These are phyloP conservation scores for Brachionus angularis DNA, from an alignment of 1,140 invertebrate genomes.

Conservation along the genomic window DNA sequence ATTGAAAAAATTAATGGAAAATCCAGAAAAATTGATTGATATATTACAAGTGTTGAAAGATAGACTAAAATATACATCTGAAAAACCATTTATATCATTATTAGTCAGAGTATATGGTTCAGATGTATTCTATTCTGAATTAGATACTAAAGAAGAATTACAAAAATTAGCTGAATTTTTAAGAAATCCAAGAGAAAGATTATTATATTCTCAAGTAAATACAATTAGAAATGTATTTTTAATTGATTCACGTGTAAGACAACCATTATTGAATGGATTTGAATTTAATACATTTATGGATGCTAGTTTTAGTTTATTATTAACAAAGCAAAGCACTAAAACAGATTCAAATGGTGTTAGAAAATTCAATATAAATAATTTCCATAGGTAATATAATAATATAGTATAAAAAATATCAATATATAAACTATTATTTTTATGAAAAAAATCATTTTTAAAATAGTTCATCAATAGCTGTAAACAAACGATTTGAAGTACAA, in stretches of 20 bases:
- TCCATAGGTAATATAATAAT: constrained; percentile 9
- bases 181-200: constrained; percentile 12
- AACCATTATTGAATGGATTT: constrained; percentile 40
- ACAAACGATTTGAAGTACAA: constrained; percentile 40
- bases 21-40: constrained; percentile 21
- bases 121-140: constrained; percentile 42
- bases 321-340: constrained; percentile 27
- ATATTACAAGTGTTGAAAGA: neutral
- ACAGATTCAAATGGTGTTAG: neutral
- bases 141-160: constrained; percentile 9
- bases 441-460: too few relatives aligned
- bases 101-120: constrained; percentile 38
- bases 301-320: constrained; percentile 15
- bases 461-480: constrained; percentile 9
- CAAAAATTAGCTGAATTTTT: constrained; percentile 21
- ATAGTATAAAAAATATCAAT: too few relatives aligned
- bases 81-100: constrained; percentile 34
- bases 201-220: constrained; percentile 34
- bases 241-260: constrained; percentile 33
- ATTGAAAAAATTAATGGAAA: neutral
- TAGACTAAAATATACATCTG: constrained; percentile 7
- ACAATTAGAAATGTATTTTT: constrained; percentile 42
- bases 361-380: constrained; percentile 26
- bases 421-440: too few relatives aligned
- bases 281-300: constrained; percentile 39